phyloP scores from a whole-genome alignment of 2,113 vertebrate species.

The Cyprinodon tularosa region DNA sequence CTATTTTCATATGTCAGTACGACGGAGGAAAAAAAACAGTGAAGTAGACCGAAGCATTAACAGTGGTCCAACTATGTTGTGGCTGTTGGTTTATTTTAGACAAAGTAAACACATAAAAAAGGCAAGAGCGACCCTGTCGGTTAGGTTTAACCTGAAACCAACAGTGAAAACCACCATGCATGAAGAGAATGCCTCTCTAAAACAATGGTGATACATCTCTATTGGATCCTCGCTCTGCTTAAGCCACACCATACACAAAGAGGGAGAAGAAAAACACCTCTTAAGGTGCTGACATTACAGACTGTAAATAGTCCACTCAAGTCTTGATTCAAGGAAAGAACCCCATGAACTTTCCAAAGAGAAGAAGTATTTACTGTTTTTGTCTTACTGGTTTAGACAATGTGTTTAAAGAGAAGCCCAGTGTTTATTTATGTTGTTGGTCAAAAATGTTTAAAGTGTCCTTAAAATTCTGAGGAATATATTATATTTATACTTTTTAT shows the following conservation, averaged over 20 bases:
- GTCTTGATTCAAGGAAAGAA: slow-evolving; percentile 53
- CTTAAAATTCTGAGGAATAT: slow-evolving; percentile 70
- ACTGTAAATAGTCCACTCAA: slow-evolving; percentile 59
- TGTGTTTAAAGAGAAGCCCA: slow-evolving; percentile 63
- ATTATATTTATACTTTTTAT: slow-evolving; percentile 83
- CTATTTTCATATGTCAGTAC: slow-evolving; percentile 72
- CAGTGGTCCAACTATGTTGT: slow-evolving; percentile 71
- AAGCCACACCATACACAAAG: slow-evolving; percentile 42
- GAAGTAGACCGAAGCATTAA: slow-evolving; percentile 61
- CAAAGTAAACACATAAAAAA: slow-evolving; percentile 75
- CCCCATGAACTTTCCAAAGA: slow-evolving; percentile 60
- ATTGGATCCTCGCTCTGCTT: slow-evolving; percentile 50
- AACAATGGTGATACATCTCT: slow-evolving; percentile 68
- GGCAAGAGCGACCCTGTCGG: slow-evolving; percentile 60
- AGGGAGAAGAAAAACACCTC: slow-evolving; percentile 32
- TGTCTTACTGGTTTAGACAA: slow-evolving; percentile 82
- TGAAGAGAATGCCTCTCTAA: slow-evolving; percentile 67
- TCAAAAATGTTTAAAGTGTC: slow-evolving; percentile 69
- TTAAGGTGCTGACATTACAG: slow-evolving; percentile 66
- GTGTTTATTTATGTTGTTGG: slow-evolving; percentile 73
- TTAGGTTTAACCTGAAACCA: slow-evolving; percentile 66
- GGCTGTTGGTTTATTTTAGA: slow-evolving; percentile 76
- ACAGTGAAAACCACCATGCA: slow-evolving; percentile 71
- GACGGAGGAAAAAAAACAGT: slow-evolving; percentile 68
- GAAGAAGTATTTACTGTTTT: slow-evolving; percentile 70